Base-by-base conservation (phyloP, 2,888 invertebrate genomes). In the Microctonus aethiopoides region DNA sequence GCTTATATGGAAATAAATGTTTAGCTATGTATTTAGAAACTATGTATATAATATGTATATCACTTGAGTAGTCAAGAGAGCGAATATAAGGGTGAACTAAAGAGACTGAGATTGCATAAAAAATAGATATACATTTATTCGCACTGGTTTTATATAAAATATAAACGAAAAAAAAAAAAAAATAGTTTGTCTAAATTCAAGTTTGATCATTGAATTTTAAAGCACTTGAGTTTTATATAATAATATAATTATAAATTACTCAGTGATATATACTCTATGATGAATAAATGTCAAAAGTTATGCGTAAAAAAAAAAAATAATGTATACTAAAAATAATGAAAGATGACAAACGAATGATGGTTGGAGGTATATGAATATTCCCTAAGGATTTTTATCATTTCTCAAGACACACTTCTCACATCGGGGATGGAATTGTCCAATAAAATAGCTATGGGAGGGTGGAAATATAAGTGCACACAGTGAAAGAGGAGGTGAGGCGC, bases 1-100 rank as follows among this genome's bases (percentile, higher is more conserved):
- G 77, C 77, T 78, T 78, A 78, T 81, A 81, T 81, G 83, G 81
- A 82, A 84, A 84, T 83, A 79, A 79, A 81, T 77, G 78, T 80
- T 79, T 62, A 70, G 69, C 72, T 60, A 71, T 68, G 57, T 52
- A 60, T 68, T 67, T 39, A 39, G n/a, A 39, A 13, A 63, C 63
- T 57, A 22, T 56, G 56, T 54, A 54, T 46, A n/a, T n/a, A n/a
- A n/a, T n/a, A n/a, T n/a, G 36, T 26, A 52, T 16, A 60, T 64
- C 60, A 7, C 7, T 29, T 29, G 29, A 16, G 56, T 69, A 46
- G 67, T 62, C 69, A 63, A 68, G 67, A 34, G 56, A 52, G 63
- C 59, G 56, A 52, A 54, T 24, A 24, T 59, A 61, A 20, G 39
- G 29, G 52, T 32, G 22, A 32, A 13, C 32, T 34, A 22, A 9